phyloP scores from a whole-genome alignment of 2,888 invertebrate species.

The Dysmachus trigonus region DNA sequence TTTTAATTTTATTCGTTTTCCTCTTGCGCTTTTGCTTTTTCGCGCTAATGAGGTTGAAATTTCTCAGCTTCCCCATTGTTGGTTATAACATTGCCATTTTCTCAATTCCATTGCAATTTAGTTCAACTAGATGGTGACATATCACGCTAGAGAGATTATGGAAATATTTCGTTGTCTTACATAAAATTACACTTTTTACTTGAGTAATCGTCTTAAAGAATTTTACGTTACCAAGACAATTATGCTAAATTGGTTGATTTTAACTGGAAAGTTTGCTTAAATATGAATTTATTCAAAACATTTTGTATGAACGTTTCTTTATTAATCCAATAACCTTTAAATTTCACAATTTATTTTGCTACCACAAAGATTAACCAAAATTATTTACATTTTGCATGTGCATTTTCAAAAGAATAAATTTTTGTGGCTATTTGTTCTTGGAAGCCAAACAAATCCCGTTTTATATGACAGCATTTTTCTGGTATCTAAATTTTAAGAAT shows the following conservation, averaged over 20 bases:
- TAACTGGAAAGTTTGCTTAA: neutral
- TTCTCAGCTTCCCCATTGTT: neutral
- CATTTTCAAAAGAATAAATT: too few relatives aligned
- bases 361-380: too few relatives aligned
- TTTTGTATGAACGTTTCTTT: too few relatives aligned
- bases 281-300: too few relatives aligned
- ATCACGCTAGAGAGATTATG: neutral
- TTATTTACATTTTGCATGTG: too few relatives aligned
- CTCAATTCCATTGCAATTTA: neutral
- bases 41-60: neutral
- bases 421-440: too few relatives aligned
- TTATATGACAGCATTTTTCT: too few relatives aligned
- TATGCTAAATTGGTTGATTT: neutral
- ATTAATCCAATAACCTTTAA: too few relatives aligned
- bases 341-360: too few relatives aligned
- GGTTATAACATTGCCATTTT: neutral
- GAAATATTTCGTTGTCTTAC: neutral
- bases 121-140: neutral
- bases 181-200: neutral
- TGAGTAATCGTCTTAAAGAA: neutral
- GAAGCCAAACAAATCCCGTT: too few relatives aligned
- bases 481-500: too few relatives aligned
- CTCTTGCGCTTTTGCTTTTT: neutral
- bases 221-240: neutral
- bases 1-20: neutral